Evolutionary conservation across 2,888 invertebrate species (phyloP).

Genomic region (Lordiphosa andalusiaca): DNA sequence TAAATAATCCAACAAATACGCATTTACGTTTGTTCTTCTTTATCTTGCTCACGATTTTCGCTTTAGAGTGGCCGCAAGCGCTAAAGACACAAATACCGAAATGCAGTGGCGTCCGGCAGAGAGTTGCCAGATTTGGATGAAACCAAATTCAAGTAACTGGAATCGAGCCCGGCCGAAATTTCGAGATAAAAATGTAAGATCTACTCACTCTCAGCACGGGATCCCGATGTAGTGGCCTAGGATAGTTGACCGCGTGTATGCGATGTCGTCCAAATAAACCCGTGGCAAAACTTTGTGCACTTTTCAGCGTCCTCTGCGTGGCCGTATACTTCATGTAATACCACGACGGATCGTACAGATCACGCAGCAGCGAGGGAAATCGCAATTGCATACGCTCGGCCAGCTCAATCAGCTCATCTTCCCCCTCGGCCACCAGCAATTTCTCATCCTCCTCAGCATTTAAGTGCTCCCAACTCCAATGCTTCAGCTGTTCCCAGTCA

Average conservation of each 20-base stretch:
- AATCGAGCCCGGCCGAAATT: no score
- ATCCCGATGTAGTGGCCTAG: constrained; percentile 84
- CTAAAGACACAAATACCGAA: neutral
- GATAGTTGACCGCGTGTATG: constrained; percentile 84
- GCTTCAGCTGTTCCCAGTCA: constrained; percentile 79
- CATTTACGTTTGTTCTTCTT: constrained; percentile 17
- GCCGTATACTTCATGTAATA: constrained; percentile 88
- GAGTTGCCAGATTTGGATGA: neutral
- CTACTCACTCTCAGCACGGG: constrained; percentile 85
- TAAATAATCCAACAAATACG: constrained; percentile 20
- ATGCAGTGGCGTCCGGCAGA: neutral
- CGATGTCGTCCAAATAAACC: constrained; percentile 87
- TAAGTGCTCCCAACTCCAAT: constrained; percentile 83
- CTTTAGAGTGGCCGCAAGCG: neutral
- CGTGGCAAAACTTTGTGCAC: constrained; percentile 87
- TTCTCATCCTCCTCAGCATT: constrained; percentile 82
- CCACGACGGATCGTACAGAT: constrained; percentile 81
- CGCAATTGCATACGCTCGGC: constrained; percentile 88
- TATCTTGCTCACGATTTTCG: neutral
- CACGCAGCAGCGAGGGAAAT: constrained; percentile 84
- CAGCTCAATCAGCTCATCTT: constrained; percentile 87
- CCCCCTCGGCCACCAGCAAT: constrained; percentile 86
- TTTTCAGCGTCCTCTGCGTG: constrained; percentile 87
- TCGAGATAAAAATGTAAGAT: neutral
- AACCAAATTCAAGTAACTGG: neutral